Conservation (phyloP, 2,888 invertebrate species). For the Parnassius orleans region DNA sequence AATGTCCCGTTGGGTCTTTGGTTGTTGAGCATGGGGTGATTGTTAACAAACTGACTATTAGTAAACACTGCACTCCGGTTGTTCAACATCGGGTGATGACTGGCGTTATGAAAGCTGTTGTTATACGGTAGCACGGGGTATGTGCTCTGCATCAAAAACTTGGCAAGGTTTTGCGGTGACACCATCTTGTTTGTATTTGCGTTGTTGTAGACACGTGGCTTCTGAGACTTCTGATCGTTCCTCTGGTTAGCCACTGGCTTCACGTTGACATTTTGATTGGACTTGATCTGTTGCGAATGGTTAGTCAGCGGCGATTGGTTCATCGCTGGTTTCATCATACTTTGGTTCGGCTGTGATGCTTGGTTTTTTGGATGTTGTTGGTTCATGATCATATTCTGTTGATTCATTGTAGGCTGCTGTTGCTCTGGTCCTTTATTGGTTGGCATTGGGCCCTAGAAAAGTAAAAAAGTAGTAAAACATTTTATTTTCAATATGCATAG, state of each 20-base stretch:
- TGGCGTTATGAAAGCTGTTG: constrained; percentile 68
- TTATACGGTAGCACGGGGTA: constrained; percentile 70
- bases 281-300: constrained; percentile 28
- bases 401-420: constrained; percentile 41
- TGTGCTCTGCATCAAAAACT: constrained; percentile 70
- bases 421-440: constrained; percentile 44
- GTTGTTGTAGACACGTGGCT: constrained; percentile 60
- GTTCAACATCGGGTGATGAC: constrained; percentile 68
- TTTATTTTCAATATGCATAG: too few relatives aligned
- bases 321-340: constrained; percentile 35
- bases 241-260: constrained; percentile 34
- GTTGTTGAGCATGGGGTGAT: constrained; percentile 49
- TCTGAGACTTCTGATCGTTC: constrained; percentile 46
- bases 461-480: too few relatives aligned
- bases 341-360: constrained; percentile 34
- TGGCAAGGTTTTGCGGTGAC: constrained; percentile 66
- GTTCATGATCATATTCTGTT: constrained; percentile 42
- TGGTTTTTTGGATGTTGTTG: constrained; percentile 47
- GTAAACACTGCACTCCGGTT: constrained; percentile 43
- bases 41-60: constrained; percentile 47
- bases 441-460: constrained; percentile 52
- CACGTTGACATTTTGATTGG: constrained; percentile 25
- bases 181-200: constrained; percentile 46
- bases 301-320: constrained; percentile 6
- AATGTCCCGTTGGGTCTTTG: constrained; percentile 56